Evolutionary conservation across 92 coral and sea anemone species (phyloP).

Genomic region (Metridium senile): DNA sequence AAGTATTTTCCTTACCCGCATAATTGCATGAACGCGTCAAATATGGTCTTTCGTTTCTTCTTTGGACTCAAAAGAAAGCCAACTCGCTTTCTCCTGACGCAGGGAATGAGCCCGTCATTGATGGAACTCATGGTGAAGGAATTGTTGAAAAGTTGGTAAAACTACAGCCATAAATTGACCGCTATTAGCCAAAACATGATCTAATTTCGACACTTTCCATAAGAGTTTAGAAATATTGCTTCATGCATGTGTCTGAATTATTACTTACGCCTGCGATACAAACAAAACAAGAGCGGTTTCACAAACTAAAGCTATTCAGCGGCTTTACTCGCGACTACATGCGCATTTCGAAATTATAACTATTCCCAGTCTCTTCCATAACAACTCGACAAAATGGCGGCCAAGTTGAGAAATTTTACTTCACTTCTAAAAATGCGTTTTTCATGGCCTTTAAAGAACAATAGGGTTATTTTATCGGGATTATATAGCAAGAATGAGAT

Average conservation of each 20-base stretch:
- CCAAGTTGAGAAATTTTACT: conserved; percentile 9
- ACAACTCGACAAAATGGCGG: conserved; percentile 25
- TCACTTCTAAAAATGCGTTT: not conserved
- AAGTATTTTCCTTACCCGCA: conserved; percentile 88
- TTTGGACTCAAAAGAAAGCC: conserved; percentile 92
- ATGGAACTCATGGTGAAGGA: conserved; percentile 48
- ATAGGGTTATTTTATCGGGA: not conserved
- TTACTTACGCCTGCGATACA: not conserved
- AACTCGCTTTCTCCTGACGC: conserved; percentile 62
- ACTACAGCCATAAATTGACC: not conserved
- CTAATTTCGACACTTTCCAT: conserved; percentile 1
- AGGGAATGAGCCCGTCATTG: conserved; percentile 52
- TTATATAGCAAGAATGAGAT: not conserved
- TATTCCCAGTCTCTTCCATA: conserved; percentile 5
- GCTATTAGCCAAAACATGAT: not conserved
- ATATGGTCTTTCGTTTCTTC: conserved; percentile 87
- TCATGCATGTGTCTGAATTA: conserved; percentile 14
- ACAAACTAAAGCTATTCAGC: not conserved
- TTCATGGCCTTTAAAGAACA: not conserved
- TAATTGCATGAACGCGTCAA: conserved; percentile 81
- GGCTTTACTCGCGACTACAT: not conserved
- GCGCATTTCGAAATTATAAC: not conserved
- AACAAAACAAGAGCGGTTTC: not conserved
- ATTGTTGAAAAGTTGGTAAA: not conserved
- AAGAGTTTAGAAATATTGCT: not conserved